These are phyloP conservation scores for Anoplopoma fimbria DNA, from an alignment of 2,113 vertebrate genomes.

Conservation along the genomic window DNA sequence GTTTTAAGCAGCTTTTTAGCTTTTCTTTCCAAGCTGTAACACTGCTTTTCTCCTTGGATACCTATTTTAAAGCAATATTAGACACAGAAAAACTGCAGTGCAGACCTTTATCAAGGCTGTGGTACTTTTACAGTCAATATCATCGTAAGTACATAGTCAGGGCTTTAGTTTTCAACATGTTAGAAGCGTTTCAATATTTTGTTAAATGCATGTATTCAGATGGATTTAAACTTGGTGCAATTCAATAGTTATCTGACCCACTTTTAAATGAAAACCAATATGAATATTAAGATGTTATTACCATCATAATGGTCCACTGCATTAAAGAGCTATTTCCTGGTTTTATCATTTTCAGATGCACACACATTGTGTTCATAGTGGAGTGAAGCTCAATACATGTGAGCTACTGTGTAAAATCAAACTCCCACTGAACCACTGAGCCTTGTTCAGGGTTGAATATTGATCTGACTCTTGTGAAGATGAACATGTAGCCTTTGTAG, in stretches of 20 bases:
- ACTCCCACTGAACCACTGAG: too few relatives aligned
- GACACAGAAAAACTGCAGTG: not conserved
- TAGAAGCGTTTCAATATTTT: not conserved
- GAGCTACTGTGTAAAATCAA: not conserved
- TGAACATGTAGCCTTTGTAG: not conserved
- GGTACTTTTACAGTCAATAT: not conserved
- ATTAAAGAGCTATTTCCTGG: not conserved
- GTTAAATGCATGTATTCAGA: not conserved
- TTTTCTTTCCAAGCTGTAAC: not conserved
- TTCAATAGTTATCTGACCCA: not conserved
- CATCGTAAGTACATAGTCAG: not conserved
- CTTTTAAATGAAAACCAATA: constrained; percentile 9
- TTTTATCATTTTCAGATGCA: not conserved
- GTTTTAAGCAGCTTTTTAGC: not conserved
- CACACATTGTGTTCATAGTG: not conserved
- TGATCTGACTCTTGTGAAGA: too few relatives aligned
- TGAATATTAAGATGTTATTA: constrained; percentile 6
- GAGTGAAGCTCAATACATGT: not conserved
- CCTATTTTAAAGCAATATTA: not conserved
- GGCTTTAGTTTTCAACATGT: not conserved
- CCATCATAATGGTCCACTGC: not conserved
- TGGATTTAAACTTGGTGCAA: not conserved
- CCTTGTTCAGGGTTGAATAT: too few relatives aligned
- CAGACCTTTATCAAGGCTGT: not conserved
- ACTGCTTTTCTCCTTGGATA: not conserved